A percentile compares a stretch with the other conserved stretches of the same genome.
phyloP scores from a whole-genome alignment of 1,140 invertebrate species.

The Meloidogyne hapla region DNA sequence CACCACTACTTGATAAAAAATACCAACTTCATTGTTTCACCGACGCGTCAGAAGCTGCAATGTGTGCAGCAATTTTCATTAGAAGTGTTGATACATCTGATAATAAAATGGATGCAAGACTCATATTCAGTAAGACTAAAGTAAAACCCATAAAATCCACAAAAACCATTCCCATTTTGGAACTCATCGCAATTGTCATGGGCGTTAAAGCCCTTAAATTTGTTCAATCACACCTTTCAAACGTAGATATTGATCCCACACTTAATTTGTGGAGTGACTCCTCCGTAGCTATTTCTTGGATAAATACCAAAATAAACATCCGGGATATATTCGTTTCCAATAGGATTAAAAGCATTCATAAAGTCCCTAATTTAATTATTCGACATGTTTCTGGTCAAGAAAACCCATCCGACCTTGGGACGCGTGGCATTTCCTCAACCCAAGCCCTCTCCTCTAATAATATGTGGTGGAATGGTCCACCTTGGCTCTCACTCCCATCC shows the following conservation, averaged over 20 bases:
- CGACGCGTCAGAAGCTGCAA: background rate
- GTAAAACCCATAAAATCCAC: background rate
- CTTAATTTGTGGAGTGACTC: background rate
- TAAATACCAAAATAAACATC: background rate
- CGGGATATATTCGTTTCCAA: constrained; percentile 1
- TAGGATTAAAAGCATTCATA: background rate
- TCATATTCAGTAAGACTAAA: constrained; percentile 10
- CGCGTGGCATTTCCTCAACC: background rate
- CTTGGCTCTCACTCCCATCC: background rate
- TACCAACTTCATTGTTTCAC: background rate
- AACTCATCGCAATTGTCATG: background rate
- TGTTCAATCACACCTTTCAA: background rate
- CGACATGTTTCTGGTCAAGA: background rate
- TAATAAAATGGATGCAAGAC: no score
- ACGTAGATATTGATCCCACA: background rate
- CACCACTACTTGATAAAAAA: no score
- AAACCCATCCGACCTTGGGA: background rate
- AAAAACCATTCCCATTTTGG: background rate
- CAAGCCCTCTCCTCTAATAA: no score
- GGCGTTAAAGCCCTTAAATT: background rate
- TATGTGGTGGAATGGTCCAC: background rate
- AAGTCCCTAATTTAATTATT: background rate
- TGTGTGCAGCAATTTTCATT: background rate
- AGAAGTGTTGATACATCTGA: background rate
- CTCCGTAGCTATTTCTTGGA: background rate